Evolutionary conservation across 2,797 vertebrate genomes (phyloP), one percentile per base, ranked within the genome.

Genomic region (Sebastiscus tertius): DNA sequence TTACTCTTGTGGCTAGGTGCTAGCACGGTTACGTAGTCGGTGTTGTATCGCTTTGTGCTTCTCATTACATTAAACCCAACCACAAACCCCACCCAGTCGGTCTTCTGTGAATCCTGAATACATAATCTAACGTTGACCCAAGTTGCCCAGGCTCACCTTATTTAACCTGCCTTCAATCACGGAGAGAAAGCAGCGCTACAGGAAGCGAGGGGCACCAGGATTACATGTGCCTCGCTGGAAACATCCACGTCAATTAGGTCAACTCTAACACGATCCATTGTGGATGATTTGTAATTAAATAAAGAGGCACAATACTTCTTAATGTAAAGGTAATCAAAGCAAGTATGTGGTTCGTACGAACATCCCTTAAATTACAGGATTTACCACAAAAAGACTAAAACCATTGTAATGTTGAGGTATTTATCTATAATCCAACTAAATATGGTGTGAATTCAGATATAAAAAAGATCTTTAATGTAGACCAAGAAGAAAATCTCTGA

Each of bases 371-470:
- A 18, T 12, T 8, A 2, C 5, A 2, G 1, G 5, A 36, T 24
- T 22, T 5, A 18, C 5, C 0, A 4, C 9, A 26, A 31, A 59
- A 68, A 36, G 7, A 1, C 4, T 1, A 16, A 24, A 39, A 29
- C 6, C 0, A 2, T 3, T 3, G 1, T 31, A 24, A 12, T 4
- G 1, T 12, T 4, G 27, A 5, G 1, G 1, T 9, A 26, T 22
- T 13, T 2, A 26, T 11, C 0, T 10, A 13, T 8, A 42, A 42
- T 2, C 12, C 4, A 27, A 14, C 1, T 0, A 36, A 9, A 59
- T 4, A 0, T 16, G 0, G 1, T 1, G 6, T 11, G 5, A 5
- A 36, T 29, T 27, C 1, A 3, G 2, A 29, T 6, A 9, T 20
- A 56, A 26, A 67, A 22, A 1, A 24, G 5, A 0, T 14, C 8